phyloP scores from a whole-genome alignment of 2,113 vertebrate species.

The Cebus imitator region DNA sequence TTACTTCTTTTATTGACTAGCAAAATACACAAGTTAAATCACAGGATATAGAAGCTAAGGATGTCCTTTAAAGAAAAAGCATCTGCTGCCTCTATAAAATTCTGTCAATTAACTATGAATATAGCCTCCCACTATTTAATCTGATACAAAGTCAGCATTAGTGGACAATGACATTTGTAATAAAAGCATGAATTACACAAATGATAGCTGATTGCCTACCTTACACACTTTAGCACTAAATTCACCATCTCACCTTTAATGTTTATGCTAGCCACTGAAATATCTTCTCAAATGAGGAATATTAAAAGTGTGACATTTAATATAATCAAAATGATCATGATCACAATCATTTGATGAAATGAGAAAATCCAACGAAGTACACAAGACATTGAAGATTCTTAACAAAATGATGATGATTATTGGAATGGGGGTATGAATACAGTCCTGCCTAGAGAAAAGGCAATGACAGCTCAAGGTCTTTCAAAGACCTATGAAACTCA shows the following conservation, averaged over 20 bases:
- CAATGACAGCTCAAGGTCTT: not conserved
- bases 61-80: not conserved
- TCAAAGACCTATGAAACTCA: not conserved
- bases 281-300: constrained; percentile 25
- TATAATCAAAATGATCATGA: constrained; percentile 14
- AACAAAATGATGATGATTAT: not conserved
- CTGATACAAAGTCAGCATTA: constrained; percentile 17
- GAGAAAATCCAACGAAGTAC: not conserved
- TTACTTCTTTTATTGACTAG: not conserved
- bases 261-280: constrained; percentile 14
- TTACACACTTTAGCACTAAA: not conserved
- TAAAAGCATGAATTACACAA: constrained; percentile 5
- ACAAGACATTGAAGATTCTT: not conserved
- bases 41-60: not conserved
- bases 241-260: not conserved
- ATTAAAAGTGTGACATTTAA: constrained; percentile 19
- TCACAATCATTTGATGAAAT: not conserved
- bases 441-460: not conserved
- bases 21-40: not conserved
- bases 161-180: not conserved
- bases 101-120: not conserved
- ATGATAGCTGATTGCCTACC: not conserved
- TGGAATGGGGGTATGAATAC: not conserved
- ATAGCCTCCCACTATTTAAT: not conserved
- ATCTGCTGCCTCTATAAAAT: constrained; percentile 32